These are phyloP conservation scores for Aphelenchoides bicaudatus DNA, from an alignment of 2,888 invertebrate species.

Conservation along the genomic window DNA sequence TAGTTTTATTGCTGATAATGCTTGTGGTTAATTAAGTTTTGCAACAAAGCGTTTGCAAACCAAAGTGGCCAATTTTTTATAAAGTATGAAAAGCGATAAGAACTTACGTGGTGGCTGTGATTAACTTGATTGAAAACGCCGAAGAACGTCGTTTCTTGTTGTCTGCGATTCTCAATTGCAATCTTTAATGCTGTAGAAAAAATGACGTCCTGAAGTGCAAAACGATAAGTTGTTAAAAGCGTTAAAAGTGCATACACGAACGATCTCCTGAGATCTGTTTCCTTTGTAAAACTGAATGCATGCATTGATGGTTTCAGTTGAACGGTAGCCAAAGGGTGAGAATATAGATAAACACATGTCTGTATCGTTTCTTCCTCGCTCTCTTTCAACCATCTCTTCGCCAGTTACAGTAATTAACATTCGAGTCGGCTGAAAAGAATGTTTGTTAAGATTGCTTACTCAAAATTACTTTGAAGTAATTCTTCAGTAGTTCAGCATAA, in stretches of 20 bases:
- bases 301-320: conserved; percentile 11
- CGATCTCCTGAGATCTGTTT: background rate
- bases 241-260: too few species aligned
- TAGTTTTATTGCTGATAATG: too few species aligned
- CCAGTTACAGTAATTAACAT: conserved; percentile 19
- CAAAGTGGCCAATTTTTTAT: too few species aligned
- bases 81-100: too few species aligned
- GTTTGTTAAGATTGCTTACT: background rate
- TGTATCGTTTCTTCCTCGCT: background rate
- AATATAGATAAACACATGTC: conserved; percentile 16
- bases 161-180: background rate
- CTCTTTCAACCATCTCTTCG: background rate
- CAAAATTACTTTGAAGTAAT: conserved; percentile 11
- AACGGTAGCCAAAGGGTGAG: conserved; percentile 23
- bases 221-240: too few species aligned
- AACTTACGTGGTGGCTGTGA: background rate
- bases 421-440: conserved; percentile 19
- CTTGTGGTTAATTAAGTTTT: background rate
- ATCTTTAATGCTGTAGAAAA: background rate
- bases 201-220: background rate
- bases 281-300: conserved; percentile 20
- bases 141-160: background rate
- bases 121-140: conserved; percentile 6
- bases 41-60: too few species aligned
- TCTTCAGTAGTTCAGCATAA: conserved; percentile 18